Evolutionary conservation across 2,113 vertebrate genomes (phyloP).

Genomic region (Seriola rivoliana): DNA sequence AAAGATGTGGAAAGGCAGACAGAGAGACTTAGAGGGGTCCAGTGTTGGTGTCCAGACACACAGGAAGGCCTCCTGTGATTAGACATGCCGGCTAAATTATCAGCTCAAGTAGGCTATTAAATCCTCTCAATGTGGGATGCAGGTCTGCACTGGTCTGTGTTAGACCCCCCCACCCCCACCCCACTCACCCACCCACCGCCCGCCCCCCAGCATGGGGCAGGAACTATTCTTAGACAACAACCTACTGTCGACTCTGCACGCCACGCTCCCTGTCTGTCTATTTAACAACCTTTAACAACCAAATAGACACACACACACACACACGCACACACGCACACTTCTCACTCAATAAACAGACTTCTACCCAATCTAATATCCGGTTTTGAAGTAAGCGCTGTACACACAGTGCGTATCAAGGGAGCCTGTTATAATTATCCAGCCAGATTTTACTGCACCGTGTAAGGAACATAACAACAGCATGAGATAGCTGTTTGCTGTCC

Average conservation of each 20-base stretch:
- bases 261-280: slow-evolving; percentile 43
- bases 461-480: slow-evolving; percentile 78
- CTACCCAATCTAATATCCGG: slow-evolving; percentile 52
- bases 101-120: slow-evolving; percentile 65
- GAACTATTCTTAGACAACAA: slow-evolving; percentile 72
- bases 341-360: slow-evolving; percentile 72
- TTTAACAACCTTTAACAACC: slow-evolving; percentile 59
- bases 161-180: slow-evolving; percentile 31
- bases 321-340: slow-evolving; percentile 44
- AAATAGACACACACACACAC: slow-evolving; percentile 24
- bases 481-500: slow-evolving; percentile 80
- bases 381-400: slow-evolving; percentile 58
- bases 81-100: slow-evolving; percentile 67
- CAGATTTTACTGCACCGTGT: slow-evolving; percentile 61
- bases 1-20: slow-evolving; percentile 26
- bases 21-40: slow-evolving; percentile 7
- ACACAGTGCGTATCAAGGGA: slow-evolving; percentile 54
- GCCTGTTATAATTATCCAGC: slow-evolving; percentile 62
- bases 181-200: not conserved
- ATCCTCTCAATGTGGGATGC: slow-evolving; percentile 60
- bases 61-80: slow-evolving; percentile 66
- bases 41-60: slow-evolving; percentile 36
- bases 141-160: slow-evolving; percentile 51
- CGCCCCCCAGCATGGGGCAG: slow-evolving; percentile 39
- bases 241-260: slow-evolving; percentile 30